phyloP scores from a whole-genome alignment of 2,888 invertebrate genomes.

The Leuctra nigra region DNA sequence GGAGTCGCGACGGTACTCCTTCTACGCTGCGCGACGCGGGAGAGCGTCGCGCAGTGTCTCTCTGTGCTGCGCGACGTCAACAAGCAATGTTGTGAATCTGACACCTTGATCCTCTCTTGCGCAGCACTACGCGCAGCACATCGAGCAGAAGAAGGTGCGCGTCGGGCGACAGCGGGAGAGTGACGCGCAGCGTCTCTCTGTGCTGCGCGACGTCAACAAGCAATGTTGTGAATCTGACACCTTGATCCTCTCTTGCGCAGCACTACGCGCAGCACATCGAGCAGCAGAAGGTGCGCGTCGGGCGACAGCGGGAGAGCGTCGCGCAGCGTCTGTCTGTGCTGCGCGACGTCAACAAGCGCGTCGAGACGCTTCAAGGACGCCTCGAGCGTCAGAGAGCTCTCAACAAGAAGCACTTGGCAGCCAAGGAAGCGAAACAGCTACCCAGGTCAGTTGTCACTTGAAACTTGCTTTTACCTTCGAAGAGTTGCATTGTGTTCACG shows the following conservation, averaged over 20 bases:
- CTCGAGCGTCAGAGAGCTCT: not conserved
- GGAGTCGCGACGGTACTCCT: too few species aligned
- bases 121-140: not conserved
- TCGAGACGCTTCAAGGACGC: not conserved
- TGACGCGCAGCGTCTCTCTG: not conserved
- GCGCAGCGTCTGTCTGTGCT: slow-evolving; percentile 1
- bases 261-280: not conserved
- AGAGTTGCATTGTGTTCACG: too few species aligned
- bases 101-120: too few species aligned
- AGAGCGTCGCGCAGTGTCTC: not conserved
- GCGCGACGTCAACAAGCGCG: not conserved
- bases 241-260: not conserved
- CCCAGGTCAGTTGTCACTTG: too few species aligned
- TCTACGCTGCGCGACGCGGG: not conserved
- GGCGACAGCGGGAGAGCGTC: not conserved
- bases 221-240: too few species aligned
- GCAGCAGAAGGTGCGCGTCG: not conserved
- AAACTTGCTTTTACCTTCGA: too few species aligned
- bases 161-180: not conserved
- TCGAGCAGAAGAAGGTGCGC: not conserved
- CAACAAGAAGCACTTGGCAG: not conserved
- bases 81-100: too few species aligned
- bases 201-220: slow-evolving; percentile 1
- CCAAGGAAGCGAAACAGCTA: not conserved
- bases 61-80: slow-evolving; percentile 1